Evolutionary conservation across 2,113 vertebrate genomes (phyloP).

Genomic region (Noturus placidus): DNA sequence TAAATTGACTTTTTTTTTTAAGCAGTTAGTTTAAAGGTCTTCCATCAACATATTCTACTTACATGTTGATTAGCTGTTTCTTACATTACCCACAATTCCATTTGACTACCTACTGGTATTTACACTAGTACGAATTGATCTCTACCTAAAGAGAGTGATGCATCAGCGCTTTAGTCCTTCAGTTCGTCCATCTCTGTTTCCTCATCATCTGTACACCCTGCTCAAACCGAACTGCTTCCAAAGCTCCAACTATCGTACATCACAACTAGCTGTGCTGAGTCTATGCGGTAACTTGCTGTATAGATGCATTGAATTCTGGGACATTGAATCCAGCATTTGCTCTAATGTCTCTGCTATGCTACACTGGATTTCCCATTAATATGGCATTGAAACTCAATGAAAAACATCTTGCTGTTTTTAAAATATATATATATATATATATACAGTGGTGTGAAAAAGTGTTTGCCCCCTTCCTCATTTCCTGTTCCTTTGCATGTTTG

Average conservation of each 20-base stretch:
- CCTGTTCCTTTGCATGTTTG: no score
- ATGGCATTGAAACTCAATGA: no score
- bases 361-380: neutral
- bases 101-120: neutral
- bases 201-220: neutral
- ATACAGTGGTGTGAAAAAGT: no score
- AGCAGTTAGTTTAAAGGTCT: neutral
- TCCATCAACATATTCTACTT: no score
- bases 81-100: no score
- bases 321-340: neutral
- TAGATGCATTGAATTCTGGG: neutral
- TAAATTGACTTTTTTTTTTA: no score
- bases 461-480: no score
- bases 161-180: neutral
- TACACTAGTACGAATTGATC: neutral
- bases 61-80: no score
- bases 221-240: neutral
- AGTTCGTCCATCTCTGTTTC: neutral
- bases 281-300: no score
- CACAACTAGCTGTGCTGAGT: neutral
- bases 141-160: neutral
- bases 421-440: no score
- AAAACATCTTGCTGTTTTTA: no score
- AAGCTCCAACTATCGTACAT: neutral
- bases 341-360: no score